Evolutionary conservation across 1,140 invertebrate species (phyloP).

Genomic region (Bemisia tabaci): DNA sequence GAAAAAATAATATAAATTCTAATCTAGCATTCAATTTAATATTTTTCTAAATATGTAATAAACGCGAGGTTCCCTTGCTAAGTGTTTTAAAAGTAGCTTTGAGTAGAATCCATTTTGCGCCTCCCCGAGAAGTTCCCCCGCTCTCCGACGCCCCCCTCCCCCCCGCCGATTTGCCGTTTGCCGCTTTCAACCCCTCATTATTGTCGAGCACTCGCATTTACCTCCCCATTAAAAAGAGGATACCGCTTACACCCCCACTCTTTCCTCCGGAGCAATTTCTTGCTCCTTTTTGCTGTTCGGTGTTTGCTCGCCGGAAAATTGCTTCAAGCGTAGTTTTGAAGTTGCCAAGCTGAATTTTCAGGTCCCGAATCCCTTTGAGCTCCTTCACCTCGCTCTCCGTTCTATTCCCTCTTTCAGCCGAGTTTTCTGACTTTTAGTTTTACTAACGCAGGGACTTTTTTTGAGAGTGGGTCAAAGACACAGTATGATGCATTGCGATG

Average conservation of each 20-base stretch:
- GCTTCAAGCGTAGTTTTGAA: neutral
- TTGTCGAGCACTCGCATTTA: conserved; percentile 17
- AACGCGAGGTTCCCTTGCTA: neutral
- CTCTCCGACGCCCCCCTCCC: neutral
- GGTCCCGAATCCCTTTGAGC: no score
- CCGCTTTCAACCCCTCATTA: conserved; percentile 2
- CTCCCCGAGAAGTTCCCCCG: neutral
- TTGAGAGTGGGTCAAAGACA: no score
- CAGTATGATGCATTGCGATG: no score
- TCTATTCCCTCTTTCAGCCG: no score
- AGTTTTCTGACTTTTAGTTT: no score
- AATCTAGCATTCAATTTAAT: neutral
- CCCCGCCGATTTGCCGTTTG: neutral
- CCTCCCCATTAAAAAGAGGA: conserved; percentile 16
- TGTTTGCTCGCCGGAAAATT: neutral
- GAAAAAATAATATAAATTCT: conserved; percentile 1
- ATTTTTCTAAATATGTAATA: conserved; percentile 1
- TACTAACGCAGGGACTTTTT: no score
- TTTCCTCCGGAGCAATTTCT: neutral
- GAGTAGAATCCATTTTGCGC: conserved; percentile 2
- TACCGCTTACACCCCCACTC: neutral
- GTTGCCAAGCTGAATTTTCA: no score
- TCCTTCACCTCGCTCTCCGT: no score
- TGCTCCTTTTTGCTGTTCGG: neutral
- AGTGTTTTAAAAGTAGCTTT: neutral